Conservation (phyloP, 2,113 vertebrate genomes). For the Phaethon lepturus region DNA sequence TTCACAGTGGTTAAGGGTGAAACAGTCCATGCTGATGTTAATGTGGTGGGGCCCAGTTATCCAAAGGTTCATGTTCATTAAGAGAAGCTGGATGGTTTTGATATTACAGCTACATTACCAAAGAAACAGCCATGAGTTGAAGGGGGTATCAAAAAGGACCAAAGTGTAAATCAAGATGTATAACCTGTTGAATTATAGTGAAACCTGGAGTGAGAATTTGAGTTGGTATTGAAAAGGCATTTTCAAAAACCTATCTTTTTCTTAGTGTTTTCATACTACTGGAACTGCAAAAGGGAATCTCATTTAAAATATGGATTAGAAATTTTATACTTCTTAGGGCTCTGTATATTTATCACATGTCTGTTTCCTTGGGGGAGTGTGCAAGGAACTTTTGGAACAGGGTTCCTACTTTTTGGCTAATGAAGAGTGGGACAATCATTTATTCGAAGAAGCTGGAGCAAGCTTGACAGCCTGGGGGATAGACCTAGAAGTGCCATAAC, state of each 20-base stretch:
- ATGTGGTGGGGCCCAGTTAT: neutral
- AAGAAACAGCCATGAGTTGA: neutral
- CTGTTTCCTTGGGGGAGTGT: neutral
- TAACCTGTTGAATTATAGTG: neutral
- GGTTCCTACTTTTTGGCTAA: neutral
- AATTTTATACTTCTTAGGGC: neutral
- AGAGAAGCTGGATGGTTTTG: neutral
- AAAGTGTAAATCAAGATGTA: neutral
- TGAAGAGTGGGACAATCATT: neutral
- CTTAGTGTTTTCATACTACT: neutral
- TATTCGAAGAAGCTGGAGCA: conserved; percentile 4
- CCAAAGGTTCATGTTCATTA: neutral
- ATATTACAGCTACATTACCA: neutral
- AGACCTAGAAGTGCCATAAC: neutral
- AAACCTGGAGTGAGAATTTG: neutral
- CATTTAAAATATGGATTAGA: neutral
- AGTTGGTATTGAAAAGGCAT: neutral
- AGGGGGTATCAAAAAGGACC: neutral
- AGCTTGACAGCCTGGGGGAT: neutral
- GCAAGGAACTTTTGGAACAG: neutral
- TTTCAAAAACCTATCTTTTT: neutral
- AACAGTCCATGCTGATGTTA: neutral
- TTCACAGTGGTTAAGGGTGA: neutral
- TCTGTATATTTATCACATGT: neutral
- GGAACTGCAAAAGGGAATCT: neutral